A percentile compares a stretch with the other conserved stretches of the same genome.
These are phyloP conservation scores for Galleria mellonella DNA, from an alignment of 1,140 invertebrate genomes.

Conservation along the genomic window DNA sequence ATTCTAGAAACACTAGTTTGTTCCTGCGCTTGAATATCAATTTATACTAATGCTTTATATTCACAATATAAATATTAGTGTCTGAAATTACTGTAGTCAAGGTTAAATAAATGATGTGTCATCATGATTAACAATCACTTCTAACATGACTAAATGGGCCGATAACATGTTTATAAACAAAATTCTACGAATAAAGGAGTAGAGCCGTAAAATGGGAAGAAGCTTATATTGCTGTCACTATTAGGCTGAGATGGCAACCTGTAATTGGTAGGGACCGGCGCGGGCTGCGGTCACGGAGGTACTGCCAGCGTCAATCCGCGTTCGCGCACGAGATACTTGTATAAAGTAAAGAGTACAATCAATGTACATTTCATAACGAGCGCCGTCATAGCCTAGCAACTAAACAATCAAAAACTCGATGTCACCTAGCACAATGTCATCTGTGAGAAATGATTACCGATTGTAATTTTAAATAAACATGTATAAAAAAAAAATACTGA, in stretches of 20 bases:
- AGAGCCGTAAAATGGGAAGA: not conserved
- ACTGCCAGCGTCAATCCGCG: constrained; percentile 38
- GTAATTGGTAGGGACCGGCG: constrained; percentile 20
- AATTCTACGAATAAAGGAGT: not conserved
- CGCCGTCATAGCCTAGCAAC: constrained; percentile 19
- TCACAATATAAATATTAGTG: not conserved
- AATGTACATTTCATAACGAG: constrained; percentile 28
- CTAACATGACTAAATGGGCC: too few relatives aligned
- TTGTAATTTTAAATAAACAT: too few relatives aligned
- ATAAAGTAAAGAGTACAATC: constrained; percentile 32
- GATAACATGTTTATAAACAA: not conserved
- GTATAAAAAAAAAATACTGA: too few relatives aligned
- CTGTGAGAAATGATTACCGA: not conserved
- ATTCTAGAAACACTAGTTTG: too few relatives aligned
- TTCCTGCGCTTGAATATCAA: too few relatives aligned
- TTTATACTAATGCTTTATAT: not conserved
- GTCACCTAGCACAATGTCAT: constrained; percentile 12
- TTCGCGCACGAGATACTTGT: constrained; percentile 29
- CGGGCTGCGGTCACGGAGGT: constrained; percentile 46
- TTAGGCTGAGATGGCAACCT: not conserved
- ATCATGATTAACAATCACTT: not conserved
- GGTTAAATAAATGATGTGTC: not conserved
- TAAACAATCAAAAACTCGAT: constrained; percentile 26
- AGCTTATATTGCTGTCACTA: not conserved
- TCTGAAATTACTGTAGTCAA: not conserved